Evolutionary conservation across 1,140 invertebrate genomes (phyloP).

Genomic region (Drosophila trapezifrons): DNA sequence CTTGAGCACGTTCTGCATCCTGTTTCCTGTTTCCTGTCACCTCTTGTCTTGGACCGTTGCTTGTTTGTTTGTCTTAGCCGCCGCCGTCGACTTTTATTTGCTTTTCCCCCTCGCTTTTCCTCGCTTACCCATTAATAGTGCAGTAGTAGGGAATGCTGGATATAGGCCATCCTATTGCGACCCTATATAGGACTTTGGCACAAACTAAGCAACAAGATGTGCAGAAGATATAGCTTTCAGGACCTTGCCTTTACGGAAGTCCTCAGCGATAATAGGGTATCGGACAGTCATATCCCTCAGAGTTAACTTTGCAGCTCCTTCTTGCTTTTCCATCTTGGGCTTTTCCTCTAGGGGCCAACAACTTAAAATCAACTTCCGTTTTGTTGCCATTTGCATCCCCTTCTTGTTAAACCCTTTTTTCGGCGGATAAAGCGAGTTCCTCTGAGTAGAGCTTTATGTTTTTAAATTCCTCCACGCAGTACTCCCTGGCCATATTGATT

Average conservation of each 20-base stretch:
- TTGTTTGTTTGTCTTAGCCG: conserved; percentile 43
- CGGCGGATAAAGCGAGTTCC: background rate
- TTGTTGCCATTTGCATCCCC: conserved; percentile 17
- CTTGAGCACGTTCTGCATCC: conserved; percentile 41
- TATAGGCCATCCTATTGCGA: background rate
- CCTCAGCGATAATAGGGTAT: background rate
- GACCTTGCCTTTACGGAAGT: no score
- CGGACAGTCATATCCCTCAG: background rate
- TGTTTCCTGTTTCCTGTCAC: conserved; percentile 40
- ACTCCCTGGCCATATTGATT: conserved; percentile 33
- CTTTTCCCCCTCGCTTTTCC: background rate
- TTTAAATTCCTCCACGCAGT: conserved; percentile 27
- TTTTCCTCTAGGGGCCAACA: conserved; percentile 11
- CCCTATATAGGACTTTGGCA: no score
- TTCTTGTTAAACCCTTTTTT: background rate
- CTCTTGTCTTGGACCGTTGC: conserved; percentile 36
- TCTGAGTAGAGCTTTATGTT: background rate
- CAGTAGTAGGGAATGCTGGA: background rate
- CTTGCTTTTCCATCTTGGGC: background rate
- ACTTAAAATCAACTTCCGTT: conserved; percentile 55
- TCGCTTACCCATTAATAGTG: background rate
- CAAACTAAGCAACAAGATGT: no score
- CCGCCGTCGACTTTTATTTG: conserved; percentile 25
- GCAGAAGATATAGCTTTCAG: no score
- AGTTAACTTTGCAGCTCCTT: background rate